Percentiles rank a stretch among this genome's conserved stretches.
Evolutionary conservation across 2,888 invertebrate genomes (phyloP).

Genomic region (Trachelus stipa): DNA sequence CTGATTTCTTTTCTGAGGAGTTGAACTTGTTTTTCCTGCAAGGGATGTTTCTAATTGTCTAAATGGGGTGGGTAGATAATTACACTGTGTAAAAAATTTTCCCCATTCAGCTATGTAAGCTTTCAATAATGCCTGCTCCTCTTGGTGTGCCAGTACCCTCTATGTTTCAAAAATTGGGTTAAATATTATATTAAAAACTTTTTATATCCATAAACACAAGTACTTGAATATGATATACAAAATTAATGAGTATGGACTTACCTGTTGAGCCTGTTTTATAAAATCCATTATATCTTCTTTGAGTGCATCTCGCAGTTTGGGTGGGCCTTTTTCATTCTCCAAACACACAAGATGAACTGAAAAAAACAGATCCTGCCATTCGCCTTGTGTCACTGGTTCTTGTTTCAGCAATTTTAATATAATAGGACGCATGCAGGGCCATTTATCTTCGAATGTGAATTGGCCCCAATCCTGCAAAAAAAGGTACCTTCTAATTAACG

Average conservation of each 20-base stretch:
- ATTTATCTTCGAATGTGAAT: conserved; percentile 93
- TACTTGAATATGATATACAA: neutral
- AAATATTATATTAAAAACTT: neutral
- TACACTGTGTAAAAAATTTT: conserved; percentile 97
- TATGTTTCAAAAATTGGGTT: conserved; percentile 32
- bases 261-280: conserved; percentile 90
- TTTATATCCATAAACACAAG: conserved; percentile 1
- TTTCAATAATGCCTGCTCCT: conserved; percentile 94
- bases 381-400: conserved; percentile 90
- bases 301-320: conserved; percentile 88
- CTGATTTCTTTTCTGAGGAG: conserved; percentile 57
- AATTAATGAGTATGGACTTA: conserved; percentile 48
- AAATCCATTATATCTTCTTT: conserved; percentile 94
- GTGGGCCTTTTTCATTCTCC: conserved; percentile 96
- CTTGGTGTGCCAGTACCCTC: conserved; percentile 89
- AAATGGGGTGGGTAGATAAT: conserved; percentile 96
- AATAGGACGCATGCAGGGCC: conserved; percentile 95
- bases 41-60: conserved; percentile 90
- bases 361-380: conserved; percentile 99
- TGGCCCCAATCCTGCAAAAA: conserved; percentile 80
- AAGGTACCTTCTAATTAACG: neutral
- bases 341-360: conserved; percentile 95
- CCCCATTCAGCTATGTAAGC: conserved; percentile 99
- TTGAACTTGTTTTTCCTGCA: conserved; percentile 73
- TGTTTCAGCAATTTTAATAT: conserved; percentile 94